Base-by-base conservation (phyloP, 2,888 invertebrate genomes). In the Teinopalpus imperialis region DNA sequence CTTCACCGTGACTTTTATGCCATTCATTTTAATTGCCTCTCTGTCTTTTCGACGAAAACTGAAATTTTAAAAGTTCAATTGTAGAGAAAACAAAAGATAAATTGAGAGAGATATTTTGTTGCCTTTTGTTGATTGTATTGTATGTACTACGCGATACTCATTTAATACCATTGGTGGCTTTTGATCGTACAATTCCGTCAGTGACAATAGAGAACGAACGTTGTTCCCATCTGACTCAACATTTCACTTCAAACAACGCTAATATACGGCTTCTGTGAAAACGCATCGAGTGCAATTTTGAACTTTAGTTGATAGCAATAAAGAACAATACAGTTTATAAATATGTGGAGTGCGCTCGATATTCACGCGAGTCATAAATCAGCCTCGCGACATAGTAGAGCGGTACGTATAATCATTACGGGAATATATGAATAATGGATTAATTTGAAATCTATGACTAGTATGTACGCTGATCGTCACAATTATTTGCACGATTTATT, bases 341-440 rank as follows among this genome's bases (percentile, higher is more conserved):
- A 12, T 18, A 1, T 8, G 26, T 44, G 18, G 8, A 23, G 31
- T 31, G 18, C 24, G 36, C 43, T 31, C 36, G 16, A 44, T 45
- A 45, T 16, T 12, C 20, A 10, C 27, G 20, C 14, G 7, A 44
- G 39, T 8, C 26, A 32, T 39, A 39, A 39, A 26, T 31, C 37
- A 39, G 16, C 10, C 18, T 26, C 31, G 44, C 32, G 44, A 39
- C 20, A 10, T 44, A 32, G 30, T 13, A 30, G 39, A 24, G 18
- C 39, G 44, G 39, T 31, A 44, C 39, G 44, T 24, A 39, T 18
- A 30, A 37, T 32, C 12, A 45, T 34, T 27, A 34, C 23, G 37
- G 26, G 29, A 32, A 7, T 13, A 26, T 27, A 39, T 27, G 39
- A 39, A 5, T 45, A 26, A 44, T 45, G 32, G 13, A 5, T 21